Evolutionary conservation across 2,113 vertebrate genomes (phyloP).

Genomic region (Pan troglodytes): NHGRI_mPanTro3-v2.1_pri NC_072407.2:47222501-47223000

Average conservation of each 20-base stretch:
- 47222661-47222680: neutral
- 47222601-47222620: neutral
- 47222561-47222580: conserved; percentile 18
- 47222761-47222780: neutral
- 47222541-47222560: neutral
- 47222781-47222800: neutral
- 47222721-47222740: neutral
- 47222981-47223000: too few species aligned
- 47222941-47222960: too few species aligned
- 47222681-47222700: neutral
- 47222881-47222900: neutral
- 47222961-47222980: too few species aligned
- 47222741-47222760: neutral
- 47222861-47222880: neutral
- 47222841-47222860: neutral
- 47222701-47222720: neutral
- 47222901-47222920: too few species aligned
- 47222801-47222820: neutral
- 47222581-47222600: neutral
- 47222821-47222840: too few species aligned
- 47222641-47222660: neutral
- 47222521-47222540: neutral
- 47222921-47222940: too few species aligned
- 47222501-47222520: neutral
- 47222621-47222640: conserved; percentile 28